These are phyloP conservation scores for Stichodactyla helianthus DNA, from an alignment of 64 coral and sea anemone genomes.

Conservation along the genomic window DNA sequence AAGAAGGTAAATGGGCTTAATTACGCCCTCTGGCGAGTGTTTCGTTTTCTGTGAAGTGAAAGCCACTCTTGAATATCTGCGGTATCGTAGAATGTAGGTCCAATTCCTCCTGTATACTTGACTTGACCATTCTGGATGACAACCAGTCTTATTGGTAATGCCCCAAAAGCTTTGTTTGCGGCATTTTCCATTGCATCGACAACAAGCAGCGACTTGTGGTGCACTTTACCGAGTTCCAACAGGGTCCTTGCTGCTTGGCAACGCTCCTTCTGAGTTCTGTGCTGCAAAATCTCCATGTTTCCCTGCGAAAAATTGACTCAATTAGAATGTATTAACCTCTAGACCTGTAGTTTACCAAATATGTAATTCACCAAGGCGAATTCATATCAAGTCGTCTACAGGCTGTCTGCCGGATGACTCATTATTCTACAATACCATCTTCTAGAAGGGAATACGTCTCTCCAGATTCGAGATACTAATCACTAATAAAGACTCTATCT, in stretches of 20 bases:
- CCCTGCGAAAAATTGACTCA: constrained; percentile 19
- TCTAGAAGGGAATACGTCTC: constrained; percentile 4
- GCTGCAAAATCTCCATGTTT: constrained; percentile 50
- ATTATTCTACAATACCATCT: background rate
- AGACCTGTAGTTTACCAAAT: background rate
- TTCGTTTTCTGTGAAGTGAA: constrained; percentile 32
- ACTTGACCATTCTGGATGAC: constrained; percentile 65
- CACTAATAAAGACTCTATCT: background rate
- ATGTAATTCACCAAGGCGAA: background rate
- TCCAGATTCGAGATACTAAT: background rate
- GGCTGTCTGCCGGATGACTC: background rate
- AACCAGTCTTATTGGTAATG: constrained; percentile 50
- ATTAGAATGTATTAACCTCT: constrained; percentile 13
- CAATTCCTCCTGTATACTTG: constrained; percentile 58
- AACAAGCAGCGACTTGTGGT: constrained; percentile 19
- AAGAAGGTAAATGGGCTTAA: background rate
- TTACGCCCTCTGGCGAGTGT: constrained; percentile 6
- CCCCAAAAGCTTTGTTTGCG: constrained; percentile 60
- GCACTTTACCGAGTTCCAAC: background rate
- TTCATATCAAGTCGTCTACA: background rate
- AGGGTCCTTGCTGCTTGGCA: constrained; percentile 45
- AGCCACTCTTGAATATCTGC: constrained; percentile 51
- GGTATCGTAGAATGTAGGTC: constrained; percentile 65
- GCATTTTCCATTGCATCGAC: constrained; percentile 61
- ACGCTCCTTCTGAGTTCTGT: constrained; percentile 43